A percentile compares a stretch with the other conserved stretches of the same genome.
Evolutionary conservation across 1,140 invertebrate genomes (phyloP).

Genomic region (Protaetia brevitarsis): DNA sequence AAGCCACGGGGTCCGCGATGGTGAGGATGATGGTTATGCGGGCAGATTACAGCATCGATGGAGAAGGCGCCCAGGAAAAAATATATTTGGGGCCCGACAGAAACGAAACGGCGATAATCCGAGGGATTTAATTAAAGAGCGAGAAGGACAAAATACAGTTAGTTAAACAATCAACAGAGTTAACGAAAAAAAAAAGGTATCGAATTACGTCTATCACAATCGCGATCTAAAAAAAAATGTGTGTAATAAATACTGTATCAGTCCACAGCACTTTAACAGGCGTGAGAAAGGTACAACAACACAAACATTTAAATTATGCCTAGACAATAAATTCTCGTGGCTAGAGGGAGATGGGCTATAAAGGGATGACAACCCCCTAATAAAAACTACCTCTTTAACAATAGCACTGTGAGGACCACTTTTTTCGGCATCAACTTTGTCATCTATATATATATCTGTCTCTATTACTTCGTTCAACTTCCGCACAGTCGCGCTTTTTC

Average conservation of each 20-base stretch:
- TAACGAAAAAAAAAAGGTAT: background rate
- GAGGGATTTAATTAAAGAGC: background rate
- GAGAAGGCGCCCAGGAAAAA: background rate
- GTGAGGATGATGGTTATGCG: conserved; percentile 60
- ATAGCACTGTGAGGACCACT: conserved; percentile 22
- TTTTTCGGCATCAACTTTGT: background rate
- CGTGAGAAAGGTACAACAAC: background rate
- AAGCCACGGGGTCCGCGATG: conserved; percentile 74
- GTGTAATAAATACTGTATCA: background rate
- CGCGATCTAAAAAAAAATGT: background rate
- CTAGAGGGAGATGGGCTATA: background rate
- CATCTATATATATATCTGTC: background rate
- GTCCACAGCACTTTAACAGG: conserved; percentile 13
- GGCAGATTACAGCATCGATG: conserved; percentile 43
- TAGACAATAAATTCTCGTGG: background rate
- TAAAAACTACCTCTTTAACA: conserved; percentile 20
- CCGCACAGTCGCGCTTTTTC: background rate
- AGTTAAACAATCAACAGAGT: background rate
- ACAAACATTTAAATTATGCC: conserved; percentile 8
- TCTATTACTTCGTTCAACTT: background rate
- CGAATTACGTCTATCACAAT: conserved; percentile 11
- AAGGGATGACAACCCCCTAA: conserved; percentile 25
- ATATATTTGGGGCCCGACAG: background rate
- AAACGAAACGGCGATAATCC: background rate
- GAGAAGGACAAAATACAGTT: background rate